Conservation (phyloP, 2,113 vertebrate species). For the Cavia porcellus region DNA sequence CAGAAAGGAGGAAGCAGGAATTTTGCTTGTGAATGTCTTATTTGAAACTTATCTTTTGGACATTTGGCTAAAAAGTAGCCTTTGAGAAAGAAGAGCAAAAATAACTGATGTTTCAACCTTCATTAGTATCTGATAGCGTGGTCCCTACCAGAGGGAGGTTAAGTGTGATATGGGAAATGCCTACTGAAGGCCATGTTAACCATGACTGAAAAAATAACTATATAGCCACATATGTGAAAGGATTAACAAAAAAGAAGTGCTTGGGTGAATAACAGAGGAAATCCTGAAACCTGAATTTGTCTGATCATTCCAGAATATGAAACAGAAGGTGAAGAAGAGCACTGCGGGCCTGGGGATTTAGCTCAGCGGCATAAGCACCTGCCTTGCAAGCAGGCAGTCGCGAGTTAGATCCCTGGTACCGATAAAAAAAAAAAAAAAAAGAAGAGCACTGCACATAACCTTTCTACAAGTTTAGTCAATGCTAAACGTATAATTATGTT, state of each 20-base stretch:
- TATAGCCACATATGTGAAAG: background rate
- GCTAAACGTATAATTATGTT: background rate
- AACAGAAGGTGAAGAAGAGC: background rate
- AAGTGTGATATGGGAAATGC: background rate
- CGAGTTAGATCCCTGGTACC: too few relatives aligned
- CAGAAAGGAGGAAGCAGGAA: background rate
- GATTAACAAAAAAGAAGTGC: background rate
- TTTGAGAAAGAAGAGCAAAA: background rate
- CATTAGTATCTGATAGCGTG: background rate
- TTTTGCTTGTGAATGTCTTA: background rate
- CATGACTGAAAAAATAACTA: background rate
- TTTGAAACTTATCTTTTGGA: background rate
- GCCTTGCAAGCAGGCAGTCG: too few relatives aligned
- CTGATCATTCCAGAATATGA: background rate
- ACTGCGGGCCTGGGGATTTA: too few relatives aligned
- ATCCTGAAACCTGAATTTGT: background rate
- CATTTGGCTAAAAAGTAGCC: background rate
- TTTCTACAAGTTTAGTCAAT: background rate
- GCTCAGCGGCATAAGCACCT: too few relatives aligned
- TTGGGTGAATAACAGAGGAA: background rate
- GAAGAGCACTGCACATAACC: background rate
- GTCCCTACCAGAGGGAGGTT: background rate
- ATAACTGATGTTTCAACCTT: background rate
- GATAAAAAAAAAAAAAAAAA: background rate
- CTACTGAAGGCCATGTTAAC: background rate